A percentile compares a stretch with the other conserved stretches of the same genome.
Evolutionary conservation across 2,113 vertebrate genomes (phyloP).

Genomic region (Bubo blakistoni): DNA sequence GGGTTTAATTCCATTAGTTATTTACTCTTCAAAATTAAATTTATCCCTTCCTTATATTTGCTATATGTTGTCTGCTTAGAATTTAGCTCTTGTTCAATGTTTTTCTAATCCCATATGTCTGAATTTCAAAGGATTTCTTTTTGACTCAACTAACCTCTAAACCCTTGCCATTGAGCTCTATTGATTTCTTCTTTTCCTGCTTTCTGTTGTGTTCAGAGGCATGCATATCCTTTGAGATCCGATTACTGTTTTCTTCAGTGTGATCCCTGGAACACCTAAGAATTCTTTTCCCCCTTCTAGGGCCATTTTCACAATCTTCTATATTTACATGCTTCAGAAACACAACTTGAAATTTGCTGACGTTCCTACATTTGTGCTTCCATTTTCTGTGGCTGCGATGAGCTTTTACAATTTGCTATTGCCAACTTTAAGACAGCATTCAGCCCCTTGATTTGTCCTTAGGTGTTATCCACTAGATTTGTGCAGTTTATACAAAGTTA

Average conservation of each 20-base stretch:
- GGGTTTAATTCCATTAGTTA: not conserved
- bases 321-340: not conserved
- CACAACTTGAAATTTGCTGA: not conserved
- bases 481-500: conserved; percentile 15
- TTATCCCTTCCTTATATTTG: not conserved
- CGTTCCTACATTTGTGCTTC: not conserved
- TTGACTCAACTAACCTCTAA: not conserved
- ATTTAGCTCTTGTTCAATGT: not conserved
- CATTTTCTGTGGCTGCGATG: not conserved
- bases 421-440: not conserved
- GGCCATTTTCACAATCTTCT: not conserved
- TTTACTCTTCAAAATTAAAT: not conserved
- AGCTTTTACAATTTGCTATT: not conserved
- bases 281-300: accelerated
- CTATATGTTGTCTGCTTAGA: not conserved
- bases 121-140: not conserved
- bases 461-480: conserved; percentile 30
- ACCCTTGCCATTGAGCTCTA: not conserved
- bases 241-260: not conserved
- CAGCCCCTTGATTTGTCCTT: conserved; percentile 32
- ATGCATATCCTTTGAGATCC: not conserved
- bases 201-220: not conserved
- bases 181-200: not conserved
- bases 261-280: not conserved
- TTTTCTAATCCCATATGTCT: not conserved